A percentile compares a stretch with the other conserved stretches of the same genome.
Evolutionary conservation across 2,113 vertebrate species (phyloP).

Genomic region (Dicaeum eximium): DNA sequence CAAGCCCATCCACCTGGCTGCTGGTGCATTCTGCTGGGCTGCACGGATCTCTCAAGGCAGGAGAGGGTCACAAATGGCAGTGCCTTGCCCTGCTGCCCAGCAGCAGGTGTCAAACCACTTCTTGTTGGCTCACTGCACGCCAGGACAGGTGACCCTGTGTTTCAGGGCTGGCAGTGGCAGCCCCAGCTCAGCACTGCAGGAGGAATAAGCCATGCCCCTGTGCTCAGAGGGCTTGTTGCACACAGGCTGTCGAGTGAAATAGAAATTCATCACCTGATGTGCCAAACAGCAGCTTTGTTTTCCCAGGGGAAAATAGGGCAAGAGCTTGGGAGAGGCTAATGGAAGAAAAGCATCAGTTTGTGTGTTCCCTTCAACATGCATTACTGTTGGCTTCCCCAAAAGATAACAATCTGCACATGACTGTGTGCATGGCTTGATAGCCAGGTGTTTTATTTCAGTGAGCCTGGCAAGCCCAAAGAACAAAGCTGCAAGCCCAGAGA

Average conservation of each 20-base stretch:
- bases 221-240: neutral
- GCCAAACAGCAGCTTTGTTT: neutral
- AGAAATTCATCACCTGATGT: neutral
- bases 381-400: neutral
- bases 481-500: neutral
- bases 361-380: neutral
- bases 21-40: neutral
- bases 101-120: fast-evolving
- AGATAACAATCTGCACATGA: neutral
- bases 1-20: neutral
- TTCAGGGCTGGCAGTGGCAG: neutral
- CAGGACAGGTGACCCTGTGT: fast-evolving
- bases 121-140: neutral
- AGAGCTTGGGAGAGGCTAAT: neutral
- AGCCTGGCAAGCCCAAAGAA: neutral
- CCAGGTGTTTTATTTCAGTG: neutral
- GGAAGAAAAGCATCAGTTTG: neutral
- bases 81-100: fast-evolving
- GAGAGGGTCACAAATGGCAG: neutral
- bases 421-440: fast-evolving
- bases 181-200: fast-evolving
- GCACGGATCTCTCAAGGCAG: neutral
- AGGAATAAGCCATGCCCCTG: neutral
- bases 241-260: neutral
- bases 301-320: neutral